phyloP scores from a whole-genome alignment of 2,113 vertebrate genomes.

The Gavia stellata region DNA sequence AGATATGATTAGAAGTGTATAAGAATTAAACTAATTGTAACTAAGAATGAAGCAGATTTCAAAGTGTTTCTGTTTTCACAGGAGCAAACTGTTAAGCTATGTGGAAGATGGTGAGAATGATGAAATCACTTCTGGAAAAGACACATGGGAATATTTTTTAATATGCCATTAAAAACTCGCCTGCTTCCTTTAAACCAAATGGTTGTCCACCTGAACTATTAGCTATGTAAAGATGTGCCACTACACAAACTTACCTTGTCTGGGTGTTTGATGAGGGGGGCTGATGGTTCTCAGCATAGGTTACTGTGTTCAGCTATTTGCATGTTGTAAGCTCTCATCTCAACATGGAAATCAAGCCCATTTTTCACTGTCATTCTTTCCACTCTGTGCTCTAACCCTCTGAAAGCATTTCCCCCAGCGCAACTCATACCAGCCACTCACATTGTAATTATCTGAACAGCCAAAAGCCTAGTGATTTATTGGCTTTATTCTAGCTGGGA shows the following conservation, averaged over 20 bases:
- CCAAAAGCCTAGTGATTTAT: slow-evolving; percentile 74
- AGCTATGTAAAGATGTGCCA: neutral
- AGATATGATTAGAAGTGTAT: neutral
- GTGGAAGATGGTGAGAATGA: neutral
- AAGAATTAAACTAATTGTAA: neutral
- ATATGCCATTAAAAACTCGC: neutral
- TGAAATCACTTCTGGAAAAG: neutral
- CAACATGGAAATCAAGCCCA: slow-evolving; percentile 57
- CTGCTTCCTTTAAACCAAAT: neutral
- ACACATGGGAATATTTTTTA: neutral
- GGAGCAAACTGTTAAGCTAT: neutral
- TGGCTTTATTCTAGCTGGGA: slow-evolving; percentile 71
- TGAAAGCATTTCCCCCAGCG: neutral
- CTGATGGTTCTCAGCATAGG: neutral
- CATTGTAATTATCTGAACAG: slow-evolving; percentile 73
- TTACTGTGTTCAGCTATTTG: slow-evolving; percentile 19
- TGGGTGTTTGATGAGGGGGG: neutral
- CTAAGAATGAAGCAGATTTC: neutral
- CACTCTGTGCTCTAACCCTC: neutral
- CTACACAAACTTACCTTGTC: neutral
- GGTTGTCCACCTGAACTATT: neutral
- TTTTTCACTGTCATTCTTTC: slow-evolving; percentile 73
- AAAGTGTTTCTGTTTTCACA: neutral
- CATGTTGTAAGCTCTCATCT: slow-evolving; percentile 38
- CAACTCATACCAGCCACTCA: slow-evolving; percentile 49